phyloP scores from a whole-genome alignment of 2,888 invertebrate genomes.

The Drosophila flavopinicola region DNA sequence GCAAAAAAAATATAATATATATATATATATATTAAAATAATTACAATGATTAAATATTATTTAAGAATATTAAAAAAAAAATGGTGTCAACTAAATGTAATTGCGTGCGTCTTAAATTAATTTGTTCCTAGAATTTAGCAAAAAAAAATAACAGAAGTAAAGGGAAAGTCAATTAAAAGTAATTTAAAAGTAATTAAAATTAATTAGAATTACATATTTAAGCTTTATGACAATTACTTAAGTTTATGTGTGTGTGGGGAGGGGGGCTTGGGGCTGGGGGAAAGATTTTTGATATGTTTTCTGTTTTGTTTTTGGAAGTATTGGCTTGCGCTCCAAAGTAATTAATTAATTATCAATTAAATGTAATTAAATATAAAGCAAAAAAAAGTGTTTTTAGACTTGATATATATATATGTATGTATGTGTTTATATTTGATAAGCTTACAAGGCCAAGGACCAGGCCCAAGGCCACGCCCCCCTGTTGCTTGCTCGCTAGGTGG shows the following conservation, averaged over 20 bases:
- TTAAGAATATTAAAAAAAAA: constrained; percentile 43
- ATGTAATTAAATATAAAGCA: constrained; percentile 37
- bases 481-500: constrained; percentile 44
- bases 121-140: constrained; percentile 55
- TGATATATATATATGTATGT: constrained; percentile 1
- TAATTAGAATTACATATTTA: constrained; percentile 24
- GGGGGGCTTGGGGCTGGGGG: constrained; percentile 23
- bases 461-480: constrained; percentile 54
- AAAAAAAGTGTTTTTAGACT: constrained; percentile 25
- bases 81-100: constrained; percentile 17
- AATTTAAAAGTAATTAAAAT: constrained; percentile 10
- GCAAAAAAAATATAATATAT: constrained; percentile 30
- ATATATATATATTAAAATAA: constrained; percentile 18
- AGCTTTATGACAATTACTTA: constrained; percentile 42
- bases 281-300: constrained; percentile 48
- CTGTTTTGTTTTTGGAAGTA: constrained; percentile 47
- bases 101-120: constrained; percentile 48
- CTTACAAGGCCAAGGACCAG: constrained; percentile 54
- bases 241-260: constrained; percentile 13
- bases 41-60: constrained; percentile 23
- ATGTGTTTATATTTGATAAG: constrained; percentile 18
- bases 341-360: constrained; percentile 13
- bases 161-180: not conserved
- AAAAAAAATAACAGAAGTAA: constrained; percentile 39
- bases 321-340: constrained; percentile 28